These are phyloP conservation scores for Lateolabrax maculatus DNA, from an alignment of 2,797 vertebrate species.

Conservation along the genomic window DNA sequence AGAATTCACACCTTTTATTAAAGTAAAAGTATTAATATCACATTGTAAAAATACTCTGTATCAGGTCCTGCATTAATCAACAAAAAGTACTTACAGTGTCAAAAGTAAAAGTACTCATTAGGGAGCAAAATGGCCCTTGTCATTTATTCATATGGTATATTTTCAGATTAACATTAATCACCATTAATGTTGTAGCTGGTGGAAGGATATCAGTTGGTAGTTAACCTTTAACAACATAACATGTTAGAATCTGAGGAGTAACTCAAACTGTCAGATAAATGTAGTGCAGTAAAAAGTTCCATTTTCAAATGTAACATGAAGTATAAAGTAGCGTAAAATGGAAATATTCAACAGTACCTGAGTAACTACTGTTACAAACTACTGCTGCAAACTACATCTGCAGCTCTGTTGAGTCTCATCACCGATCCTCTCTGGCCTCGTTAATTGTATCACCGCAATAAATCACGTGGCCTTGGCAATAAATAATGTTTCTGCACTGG, in stretches of 20 bases:
- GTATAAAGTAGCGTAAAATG: too few species aligned
- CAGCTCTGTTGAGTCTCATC: neutral
- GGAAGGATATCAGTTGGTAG: too few species aligned
- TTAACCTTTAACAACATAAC: neutral
- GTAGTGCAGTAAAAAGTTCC: too few species aligned
- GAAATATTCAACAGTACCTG: too few species aligned
- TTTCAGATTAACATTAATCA: too few species aligned
- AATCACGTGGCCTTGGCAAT: neutral
- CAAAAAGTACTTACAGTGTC: neutral
- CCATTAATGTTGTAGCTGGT: too few species aligned
- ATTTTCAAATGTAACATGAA: too few species aligned
- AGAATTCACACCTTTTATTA: neutral
- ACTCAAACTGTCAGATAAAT: neutral
- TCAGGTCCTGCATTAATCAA: too few species aligned
- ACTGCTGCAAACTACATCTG: neutral
- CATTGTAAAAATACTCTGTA: too few species aligned
- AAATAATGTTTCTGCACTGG: neutral
- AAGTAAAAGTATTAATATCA: neutral
- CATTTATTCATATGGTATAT: neutral
- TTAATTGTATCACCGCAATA: slow-evolving; percentile 7
- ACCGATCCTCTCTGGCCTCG: neutral
- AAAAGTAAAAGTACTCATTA: neutral
- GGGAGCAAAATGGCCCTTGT: neutral
- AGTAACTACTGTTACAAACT: too few species aligned
- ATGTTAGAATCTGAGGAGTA: too few species aligned